Evolutionary conservation across 2,113 vertebrate species (phyloP), one percentile per base, ranked within the genome.

Genomic region (Poicephalus meyeri): DNA sequence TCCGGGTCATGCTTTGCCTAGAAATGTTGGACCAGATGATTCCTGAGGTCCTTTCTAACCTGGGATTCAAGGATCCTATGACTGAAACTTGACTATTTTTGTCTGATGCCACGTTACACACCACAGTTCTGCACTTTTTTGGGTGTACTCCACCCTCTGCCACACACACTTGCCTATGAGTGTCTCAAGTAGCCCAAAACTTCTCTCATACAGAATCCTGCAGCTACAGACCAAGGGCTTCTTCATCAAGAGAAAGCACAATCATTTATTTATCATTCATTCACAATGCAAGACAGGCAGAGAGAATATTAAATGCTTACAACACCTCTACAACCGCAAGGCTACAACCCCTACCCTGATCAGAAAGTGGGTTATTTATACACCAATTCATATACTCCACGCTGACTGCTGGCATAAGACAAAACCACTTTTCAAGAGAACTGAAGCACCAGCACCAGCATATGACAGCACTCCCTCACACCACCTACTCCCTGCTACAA

Each of bases 211-310:
- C 7, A 3, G 14, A 46, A 9, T 4, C 5, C 13, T 53, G 64
- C 63, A 55, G 13, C 24, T n/a, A 72, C 3, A 4, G 41, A 47
- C 42, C 21, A 47, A 52, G 6, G 24, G 16, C 11, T 58, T 33
- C 37, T 12, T 25, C 50, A 25, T 3, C 37, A 26, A 20, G 24
- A 68, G 13, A 35, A 26, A 53, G 29, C 31, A 8, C 28, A n/a
- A n/a, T 16, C 24, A 12, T 46, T 73, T 73, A 29, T 58, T 52
- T 41, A n/a, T 68, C 52, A 26, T 25, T 52, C 29, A 15, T 39
- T 33, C 66, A 53, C n/a, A 60, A n/a, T 0, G 0, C 16, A 46
- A 46, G 37, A 52, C 16, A 11, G 19, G 50, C 58, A 52, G 44
- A 58, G 39, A 56, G 44, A 50, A 78, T 7, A 56, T 21, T 21